A percentile compares a stretch with the other conserved stretches of the same genome.
phyloP scores from a whole-genome alignment of 2,113 vertebrate species.

The Stomatorhinus ivindoensis region DNA sequence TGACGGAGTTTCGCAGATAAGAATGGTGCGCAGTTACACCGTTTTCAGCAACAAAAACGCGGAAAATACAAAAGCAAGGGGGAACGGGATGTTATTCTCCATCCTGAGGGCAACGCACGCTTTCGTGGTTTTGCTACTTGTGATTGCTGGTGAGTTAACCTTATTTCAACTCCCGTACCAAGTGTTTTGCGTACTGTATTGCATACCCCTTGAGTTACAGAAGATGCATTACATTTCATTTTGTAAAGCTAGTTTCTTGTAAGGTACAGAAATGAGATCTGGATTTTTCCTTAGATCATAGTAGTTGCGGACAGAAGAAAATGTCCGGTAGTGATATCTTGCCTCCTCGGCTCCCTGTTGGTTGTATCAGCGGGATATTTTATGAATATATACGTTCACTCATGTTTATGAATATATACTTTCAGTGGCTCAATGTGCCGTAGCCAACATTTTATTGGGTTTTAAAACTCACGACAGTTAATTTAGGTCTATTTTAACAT shows the following conservation, averaged over 20 bases:
- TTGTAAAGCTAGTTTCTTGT: neutral
- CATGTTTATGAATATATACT: neutral
- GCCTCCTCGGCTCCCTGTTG: neutral
- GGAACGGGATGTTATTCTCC: neutral
- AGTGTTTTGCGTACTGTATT: neutral
- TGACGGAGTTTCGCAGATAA: neutral
- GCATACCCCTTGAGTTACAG: neutral
- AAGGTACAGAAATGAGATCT: neutral
- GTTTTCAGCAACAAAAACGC: neutral
- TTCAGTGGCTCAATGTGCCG: neutral
- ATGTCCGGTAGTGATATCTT: neutral
- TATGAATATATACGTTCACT: too few species aligned
- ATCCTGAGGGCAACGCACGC: neutral
- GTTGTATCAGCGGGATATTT: neutral
- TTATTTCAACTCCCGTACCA: neutral
- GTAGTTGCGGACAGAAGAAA: neutral
- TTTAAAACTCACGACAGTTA: neutral
- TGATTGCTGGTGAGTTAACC: slow-evolving; percentile 17
- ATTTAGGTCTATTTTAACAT: neutral
- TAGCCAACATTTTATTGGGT: neutral
- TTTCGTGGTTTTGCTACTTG: neutral
- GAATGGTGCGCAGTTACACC: neutral
- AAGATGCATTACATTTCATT: neutral
- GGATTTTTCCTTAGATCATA: neutral
- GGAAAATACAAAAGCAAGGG: neutral